phyloP scores from a whole-genome alignment of 1,140 invertebrate species.

The Metaphire vulgaris region DNA sequence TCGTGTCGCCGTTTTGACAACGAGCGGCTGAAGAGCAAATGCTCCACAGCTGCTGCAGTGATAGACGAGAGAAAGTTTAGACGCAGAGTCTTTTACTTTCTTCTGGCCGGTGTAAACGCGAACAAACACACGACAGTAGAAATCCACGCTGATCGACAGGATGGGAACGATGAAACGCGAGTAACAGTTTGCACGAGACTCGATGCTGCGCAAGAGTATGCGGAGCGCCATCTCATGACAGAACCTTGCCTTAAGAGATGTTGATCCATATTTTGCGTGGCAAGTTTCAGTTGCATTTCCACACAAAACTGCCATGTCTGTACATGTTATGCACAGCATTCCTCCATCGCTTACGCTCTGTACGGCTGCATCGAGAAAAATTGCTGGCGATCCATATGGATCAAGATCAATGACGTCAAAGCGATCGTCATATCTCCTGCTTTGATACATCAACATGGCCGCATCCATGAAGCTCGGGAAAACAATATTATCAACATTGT shows the following conservation, averaged over 20 bases:
- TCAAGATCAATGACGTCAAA: conserved; percentile 93
- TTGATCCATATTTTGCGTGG: conserved; percentile 85
- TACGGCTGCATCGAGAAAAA: conserved; percentile 87
- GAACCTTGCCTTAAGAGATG: conserved; percentile 74
- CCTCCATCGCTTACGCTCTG: conserved; percentile 55
- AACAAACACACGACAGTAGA: conserved; percentile 94
- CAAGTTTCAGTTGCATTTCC: conserved; percentile 92
- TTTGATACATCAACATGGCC: conserved; percentile 57
- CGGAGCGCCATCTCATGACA: conserved; percentile 96
- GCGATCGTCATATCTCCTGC: conserved; percentile 59
- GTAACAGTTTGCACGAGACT: conserved; percentile 83
- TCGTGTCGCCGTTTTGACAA: conserved; percentile 51
- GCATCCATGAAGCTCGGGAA: conserved; percentile 54
- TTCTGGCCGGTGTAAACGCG: conserved; percentile 68
- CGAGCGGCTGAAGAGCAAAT: conserved; percentile 68
- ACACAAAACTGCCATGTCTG: conserved; percentile 93
- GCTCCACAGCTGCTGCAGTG: conserved; percentile 81
- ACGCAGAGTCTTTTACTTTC: conserved; percentile 69
- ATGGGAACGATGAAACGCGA: conserved; percentile 86
- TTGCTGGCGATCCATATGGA: conserved; percentile 90
- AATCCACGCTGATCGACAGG: conserved; percentile 87
- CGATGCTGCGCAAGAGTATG: conserved; percentile 83
- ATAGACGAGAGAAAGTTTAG: conserved; percentile 76
- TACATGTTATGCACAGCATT: conserved; percentile 85
- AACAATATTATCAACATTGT: conserved; percentile 69